A percentile compares a stretch with the other conserved stretches of the same genome.
These are phyloP conservation scores for Todus mexicanus DNA, from an alignment of 2,797 vertebrate genomes.

Conservation along the genomic window DNA sequence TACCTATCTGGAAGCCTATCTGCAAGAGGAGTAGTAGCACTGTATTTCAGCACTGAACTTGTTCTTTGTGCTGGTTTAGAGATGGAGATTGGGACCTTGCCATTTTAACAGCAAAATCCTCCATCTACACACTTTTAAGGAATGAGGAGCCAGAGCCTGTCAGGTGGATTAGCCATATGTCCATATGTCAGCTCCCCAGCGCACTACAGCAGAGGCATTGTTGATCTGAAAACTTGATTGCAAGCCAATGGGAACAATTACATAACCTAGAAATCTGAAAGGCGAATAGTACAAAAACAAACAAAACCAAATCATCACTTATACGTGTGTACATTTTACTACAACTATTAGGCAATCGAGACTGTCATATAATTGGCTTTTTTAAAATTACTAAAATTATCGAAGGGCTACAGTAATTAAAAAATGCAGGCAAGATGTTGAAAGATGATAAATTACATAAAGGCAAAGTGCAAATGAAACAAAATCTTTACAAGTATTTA, in stretches of 20 bases:
- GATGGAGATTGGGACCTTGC: not conserved
- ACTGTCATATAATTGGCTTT: conserved; percentile 40
- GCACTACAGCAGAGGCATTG: not conserved
- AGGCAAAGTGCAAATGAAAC: not conserved
- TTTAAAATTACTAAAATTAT: conserved; percentile 21
- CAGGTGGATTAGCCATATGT: conserved; percentile 40
- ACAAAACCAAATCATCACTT: conserved; percentile 28
- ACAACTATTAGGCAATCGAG: conserved; percentile 28
- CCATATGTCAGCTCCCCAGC: conserved; percentile 19
- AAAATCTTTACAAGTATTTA: not conserved
- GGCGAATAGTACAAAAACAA: conserved; percentile 33
- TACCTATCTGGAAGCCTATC: not conserved
- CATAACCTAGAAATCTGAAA: conserved; percentile 70
- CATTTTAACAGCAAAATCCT: not conserved
- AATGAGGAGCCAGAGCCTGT: not conserved
- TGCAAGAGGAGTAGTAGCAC: not conserved
- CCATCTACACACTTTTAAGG: not conserved
- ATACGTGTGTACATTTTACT: conserved; percentile 22
- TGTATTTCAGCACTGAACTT: not conserved
- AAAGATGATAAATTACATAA: conserved; percentile 41
- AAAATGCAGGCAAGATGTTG: conserved; percentile 24
- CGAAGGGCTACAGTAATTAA: conserved; percentile 59
- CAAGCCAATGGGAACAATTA: conserved; percentile 71
- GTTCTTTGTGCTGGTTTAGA: not conserved
- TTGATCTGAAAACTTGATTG: conserved; percentile 68